Conservation (phyloP, 2,888 invertebrate species). For the Gryllus longicercus region DNA sequence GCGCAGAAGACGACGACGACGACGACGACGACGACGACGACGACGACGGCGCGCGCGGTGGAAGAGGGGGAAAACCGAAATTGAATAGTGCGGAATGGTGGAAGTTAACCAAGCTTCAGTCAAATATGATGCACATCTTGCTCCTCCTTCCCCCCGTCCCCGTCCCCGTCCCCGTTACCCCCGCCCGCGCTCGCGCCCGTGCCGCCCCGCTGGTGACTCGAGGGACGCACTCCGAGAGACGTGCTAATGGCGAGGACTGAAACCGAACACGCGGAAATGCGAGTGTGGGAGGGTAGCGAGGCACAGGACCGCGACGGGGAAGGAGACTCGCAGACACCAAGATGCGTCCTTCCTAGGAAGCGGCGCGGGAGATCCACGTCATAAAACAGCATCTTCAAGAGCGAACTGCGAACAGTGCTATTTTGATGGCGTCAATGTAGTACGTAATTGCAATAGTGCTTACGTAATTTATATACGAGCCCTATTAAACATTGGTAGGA, state of each 20-base stretch:
- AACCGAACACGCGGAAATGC: neutral
- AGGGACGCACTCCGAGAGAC: neutral
- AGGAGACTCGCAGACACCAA: neutral
- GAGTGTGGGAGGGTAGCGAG: neutral
- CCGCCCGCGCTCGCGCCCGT: neutral
- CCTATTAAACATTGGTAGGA: too few relatives aligned
- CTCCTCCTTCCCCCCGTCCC: neutral
- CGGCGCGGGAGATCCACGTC: too few relatives aligned
- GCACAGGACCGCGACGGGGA: neutral
- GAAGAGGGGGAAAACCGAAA: neutral
- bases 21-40: neutral
- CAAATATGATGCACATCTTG: slow-evolving; percentile 7
- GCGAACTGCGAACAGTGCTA: too few relatives aligned
- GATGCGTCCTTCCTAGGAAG: neutral
- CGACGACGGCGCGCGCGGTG: neutral
- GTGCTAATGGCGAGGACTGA: slow-evolving; percentile 1
- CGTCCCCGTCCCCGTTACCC: neutral
- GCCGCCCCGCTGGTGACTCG: neutral
- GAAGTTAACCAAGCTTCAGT: slow-evolving; percentile 6
- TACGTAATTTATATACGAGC: too few relatives aligned
- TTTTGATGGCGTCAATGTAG: too few relatives aligned
- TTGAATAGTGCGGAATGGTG: neutral
- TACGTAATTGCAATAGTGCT: too few relatives aligned
- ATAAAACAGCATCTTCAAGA: too few relatives aligned
- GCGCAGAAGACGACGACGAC: neutral